Conservation (phyloP, 2,888 invertebrate species). For the Petrophora chlorosata region DNA sequence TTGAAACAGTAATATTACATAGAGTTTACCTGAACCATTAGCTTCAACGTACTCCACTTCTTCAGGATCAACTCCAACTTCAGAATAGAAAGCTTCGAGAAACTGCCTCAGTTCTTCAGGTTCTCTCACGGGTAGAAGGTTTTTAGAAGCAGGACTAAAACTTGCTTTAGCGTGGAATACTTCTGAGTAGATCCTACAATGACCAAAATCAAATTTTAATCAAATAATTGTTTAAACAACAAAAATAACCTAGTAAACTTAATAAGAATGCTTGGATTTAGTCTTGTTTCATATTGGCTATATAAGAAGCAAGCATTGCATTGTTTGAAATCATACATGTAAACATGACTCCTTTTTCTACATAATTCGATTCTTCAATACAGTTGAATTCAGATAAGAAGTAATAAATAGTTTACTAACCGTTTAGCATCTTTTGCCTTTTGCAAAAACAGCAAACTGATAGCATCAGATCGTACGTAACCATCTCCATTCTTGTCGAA, state of each 20-base stretch:
- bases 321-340: no score
- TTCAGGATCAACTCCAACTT: slow-evolving; percentile 85
- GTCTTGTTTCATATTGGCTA: no score
- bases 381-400: no score
- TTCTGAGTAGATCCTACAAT: slow-evolving; percentile 83
- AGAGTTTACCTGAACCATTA: slow-evolving; percentile 85
- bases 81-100: slow-evolving; percentile 80
- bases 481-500: slow-evolving; percentile 93
- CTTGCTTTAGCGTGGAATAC: slow-evolving; percentile 87
- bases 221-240: not conserved
- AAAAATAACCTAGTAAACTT: not conserved
- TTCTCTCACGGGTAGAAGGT: slow-evolving; percentile 38
- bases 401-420: slow-evolving; percentile 36
- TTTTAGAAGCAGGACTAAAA: slow-evolving; percentile 25
- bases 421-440: slow-evolving; percentile 84
- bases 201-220: not conserved
- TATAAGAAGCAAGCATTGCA: no score
- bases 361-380: no score
- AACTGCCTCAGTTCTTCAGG: slow-evolving; percentile 66
- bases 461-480: slow-evolving; percentile 89
- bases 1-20: no score
- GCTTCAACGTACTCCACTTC: slow-evolving; percentile 91
- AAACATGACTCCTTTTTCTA: no score
- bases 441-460: slow-evolving; percentile 87
- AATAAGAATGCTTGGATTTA: no score